Conservation (phyloP, 2,797 vertebrate genomes). For the Lepidocolaptes lacrymiger region DNA sequence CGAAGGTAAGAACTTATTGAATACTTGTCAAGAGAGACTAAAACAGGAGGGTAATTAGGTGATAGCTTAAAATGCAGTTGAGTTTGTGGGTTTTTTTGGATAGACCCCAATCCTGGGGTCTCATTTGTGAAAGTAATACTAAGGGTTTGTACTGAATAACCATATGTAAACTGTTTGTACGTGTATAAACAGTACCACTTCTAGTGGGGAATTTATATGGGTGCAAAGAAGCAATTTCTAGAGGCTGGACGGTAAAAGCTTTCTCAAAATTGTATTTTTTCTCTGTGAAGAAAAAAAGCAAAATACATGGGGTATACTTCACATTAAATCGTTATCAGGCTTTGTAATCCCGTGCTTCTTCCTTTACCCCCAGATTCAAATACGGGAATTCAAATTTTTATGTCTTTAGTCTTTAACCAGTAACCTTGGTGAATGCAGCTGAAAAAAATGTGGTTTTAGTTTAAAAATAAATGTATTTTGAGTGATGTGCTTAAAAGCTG, state of each 20-base stretch:
- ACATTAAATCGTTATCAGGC: background rate
- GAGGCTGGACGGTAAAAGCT: background rate
- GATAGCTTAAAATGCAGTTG: background rate
- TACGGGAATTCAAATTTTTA: background rate
- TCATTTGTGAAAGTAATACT: background rate
- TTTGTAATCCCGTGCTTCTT: background rate
- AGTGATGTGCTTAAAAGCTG: background rate
- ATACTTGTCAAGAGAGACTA: background rate
- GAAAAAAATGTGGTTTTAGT: background rate
- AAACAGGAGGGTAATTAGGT: background rate
- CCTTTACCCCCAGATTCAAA: background rate
- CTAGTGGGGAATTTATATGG: background rate
- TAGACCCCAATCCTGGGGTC: background rate
- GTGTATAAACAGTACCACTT: rapidly evolving
- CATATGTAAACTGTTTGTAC: background rate
- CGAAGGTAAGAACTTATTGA: constrained; percentile 83
- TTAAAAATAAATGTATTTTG: background rate
- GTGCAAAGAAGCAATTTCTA: background rate
- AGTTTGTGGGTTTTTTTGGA: background rate
- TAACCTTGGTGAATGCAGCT: background rate
- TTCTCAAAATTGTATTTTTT: background rate
- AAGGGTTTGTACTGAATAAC: background rate
- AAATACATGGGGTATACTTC: rapidly evolving
- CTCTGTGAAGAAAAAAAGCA: background rate
- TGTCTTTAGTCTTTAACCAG: background rate